Percentiles rank a stretch among this genome's conserved stretches.
Conservation (phyloP, 2,113 vertebrate species). For the Malurus cyaneus region DNA sequence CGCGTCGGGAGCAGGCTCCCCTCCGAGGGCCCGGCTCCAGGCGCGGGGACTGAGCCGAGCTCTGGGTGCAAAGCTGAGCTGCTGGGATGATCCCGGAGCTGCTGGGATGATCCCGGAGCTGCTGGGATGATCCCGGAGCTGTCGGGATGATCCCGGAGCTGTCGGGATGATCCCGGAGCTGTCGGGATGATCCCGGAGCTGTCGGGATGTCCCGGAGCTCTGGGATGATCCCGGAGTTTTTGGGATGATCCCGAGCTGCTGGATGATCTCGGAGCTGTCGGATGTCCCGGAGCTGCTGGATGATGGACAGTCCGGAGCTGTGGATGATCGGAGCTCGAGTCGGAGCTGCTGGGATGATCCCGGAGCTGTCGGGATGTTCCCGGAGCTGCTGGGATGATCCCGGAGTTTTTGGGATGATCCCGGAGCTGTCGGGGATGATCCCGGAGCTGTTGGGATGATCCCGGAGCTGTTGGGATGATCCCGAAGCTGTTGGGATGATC, state of each 20-base stretch:
- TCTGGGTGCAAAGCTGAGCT: not conserved
- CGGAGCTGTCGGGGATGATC: fast-evolving
- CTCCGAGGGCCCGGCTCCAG: not conserved
- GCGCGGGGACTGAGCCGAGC: not conserved
- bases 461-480: no score
- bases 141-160: not conserved
- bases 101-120: not conserved
- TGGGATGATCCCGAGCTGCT: no score
- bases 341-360: fast-evolving
- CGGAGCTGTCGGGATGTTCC: not conserved
- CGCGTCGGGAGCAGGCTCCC: not conserved
- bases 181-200: not conserved
- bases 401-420: not conserved
- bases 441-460: fast-evolving
- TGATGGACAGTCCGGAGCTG: no score
- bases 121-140: fast-evolving
- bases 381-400: not conserved
- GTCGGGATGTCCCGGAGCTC: not conserved
- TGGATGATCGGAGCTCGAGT: no score
- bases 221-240: no score
- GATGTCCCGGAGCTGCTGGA: not conserved
- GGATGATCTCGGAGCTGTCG: fast-evolving
- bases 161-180: not conserved
- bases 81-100: no score
- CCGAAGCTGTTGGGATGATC: not conserved